Base-by-base conservation (phyloP, 2,797 vertebrate species). In the Lacerta viridis region DNA sequence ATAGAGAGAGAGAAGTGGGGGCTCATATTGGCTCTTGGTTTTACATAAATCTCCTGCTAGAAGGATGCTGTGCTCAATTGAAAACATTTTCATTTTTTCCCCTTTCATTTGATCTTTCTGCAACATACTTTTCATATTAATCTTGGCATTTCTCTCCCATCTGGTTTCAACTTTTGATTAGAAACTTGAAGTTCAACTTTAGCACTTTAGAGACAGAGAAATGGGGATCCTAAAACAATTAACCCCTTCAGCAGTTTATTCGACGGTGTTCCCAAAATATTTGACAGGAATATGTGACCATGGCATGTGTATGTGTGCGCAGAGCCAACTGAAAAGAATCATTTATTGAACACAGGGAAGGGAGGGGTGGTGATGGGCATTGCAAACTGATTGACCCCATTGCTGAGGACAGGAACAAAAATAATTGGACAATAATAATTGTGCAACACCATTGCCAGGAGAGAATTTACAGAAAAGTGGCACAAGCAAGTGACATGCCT, bases 141-240 rank as follows among this genome's bases (percentile, higher is more conserved):
- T 92, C 87, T 87, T 93, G 92, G 94, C 91, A 93, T 96, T 96
- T 94, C 93, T 91, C 93, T 94, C 94, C 96, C 96, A 97, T 97
- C 96, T 97, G 97, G 95, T 97, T 96, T 95, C 94, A 94, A 91
- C 92, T 96, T 95, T 93, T 96, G 93, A 95, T 96, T 95, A 95
- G 93, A 95, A 95, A 95, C 71, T 93, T 91, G 88, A 91, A 93
- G 93, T 93, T 93, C 90, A 68, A 89, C 91, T 93, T 93, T 39
- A 94, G 83, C 91, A 89, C 87, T 93, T 93, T 85, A 33, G 91
- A 1, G 85, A 78, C 87, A 92, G 85, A 92, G 89, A 94, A 72
- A 86, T 90, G 68, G 91, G 93, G 81, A 83, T 93, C 88, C 92
- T 95, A 87, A 90, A 88, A 87, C 84, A 17, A 78, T 89, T 91